phyloP scores from a whole-genome alignment of 1,140 invertebrate genomes.

The Potamilus streckersoni region DNA sequence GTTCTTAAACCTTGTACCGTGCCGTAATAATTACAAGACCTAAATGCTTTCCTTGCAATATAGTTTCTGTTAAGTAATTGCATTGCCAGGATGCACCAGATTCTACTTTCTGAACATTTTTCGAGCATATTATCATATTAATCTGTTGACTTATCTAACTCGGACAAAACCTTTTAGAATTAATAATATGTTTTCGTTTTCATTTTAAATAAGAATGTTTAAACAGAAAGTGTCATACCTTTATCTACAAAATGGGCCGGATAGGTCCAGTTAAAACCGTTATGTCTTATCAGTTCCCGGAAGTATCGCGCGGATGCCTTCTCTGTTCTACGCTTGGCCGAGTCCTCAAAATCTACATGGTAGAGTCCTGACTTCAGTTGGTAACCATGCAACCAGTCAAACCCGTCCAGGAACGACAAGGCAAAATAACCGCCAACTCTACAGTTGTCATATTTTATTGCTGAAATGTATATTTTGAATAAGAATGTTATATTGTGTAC shows the following conservation, averaged over 20 bases:
- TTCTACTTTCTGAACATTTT: too few species aligned
- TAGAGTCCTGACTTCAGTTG: constrained; percentile 78
- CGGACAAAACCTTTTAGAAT: too few species aligned
- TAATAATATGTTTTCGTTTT: background rate
- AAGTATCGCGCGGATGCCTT: constrained; percentile 75
- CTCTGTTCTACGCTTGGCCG: constrained; percentile 74
- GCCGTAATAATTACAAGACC: too few species aligned
- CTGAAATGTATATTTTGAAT: constrained; percentile 25
- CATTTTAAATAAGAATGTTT: background rate
- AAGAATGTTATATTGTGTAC: constrained; percentile 8
- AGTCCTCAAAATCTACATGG: constrained; percentile 78
- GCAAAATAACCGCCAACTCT: constrained; percentile 77
- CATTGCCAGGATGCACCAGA: too few species aligned
- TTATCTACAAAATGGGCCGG: constrained; percentile 24
- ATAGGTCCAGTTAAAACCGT: constrained; percentile 36
- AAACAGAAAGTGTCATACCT: constrained; percentile 11
- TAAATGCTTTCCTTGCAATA: too few species aligned
- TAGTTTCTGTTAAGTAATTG: too few species aligned
- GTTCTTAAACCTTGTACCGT: too few species aligned
- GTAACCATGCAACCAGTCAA: constrained; percentile 77
- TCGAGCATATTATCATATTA: too few species aligned
- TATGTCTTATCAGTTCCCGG: constrained; percentile 44
- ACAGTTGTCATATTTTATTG: constrained; percentile 69
- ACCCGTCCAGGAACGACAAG: constrained; percentile 84
- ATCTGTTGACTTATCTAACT: too few species aligned